Evolutionary conservation across 2,113 vertebrate genomes (phyloP).

Genomic region (Misgurnus mizolepis): DNA sequence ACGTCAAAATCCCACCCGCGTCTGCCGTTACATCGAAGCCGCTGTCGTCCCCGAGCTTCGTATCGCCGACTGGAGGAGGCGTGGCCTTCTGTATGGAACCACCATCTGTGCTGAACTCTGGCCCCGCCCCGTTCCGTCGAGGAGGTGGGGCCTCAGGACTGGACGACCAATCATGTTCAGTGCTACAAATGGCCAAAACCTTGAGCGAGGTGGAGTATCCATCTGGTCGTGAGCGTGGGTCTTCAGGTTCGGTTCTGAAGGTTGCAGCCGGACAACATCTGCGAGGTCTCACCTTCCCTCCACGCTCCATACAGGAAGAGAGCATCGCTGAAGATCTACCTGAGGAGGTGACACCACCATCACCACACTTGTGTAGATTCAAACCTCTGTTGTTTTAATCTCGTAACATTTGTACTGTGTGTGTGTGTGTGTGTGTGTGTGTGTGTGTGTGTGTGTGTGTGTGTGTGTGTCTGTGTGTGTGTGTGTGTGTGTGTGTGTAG

Average conservation of each 20-base stretch:
- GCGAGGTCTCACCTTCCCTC: conserved; percentile 79
- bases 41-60: conserved; percentile 41
- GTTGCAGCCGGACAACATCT: conserved; percentile 54
- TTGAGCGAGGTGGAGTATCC: conserved; percentile 90
- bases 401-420: too few species aligned
- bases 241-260: conserved; percentile 60
- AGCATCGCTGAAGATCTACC: conserved; percentile 91
- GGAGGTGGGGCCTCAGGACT: conserved; percentile 57
- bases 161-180: conserved; percentile 93
- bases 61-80: conserved; percentile 58
- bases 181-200: conserved; percentile 94
- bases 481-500: conserved; percentile 51
- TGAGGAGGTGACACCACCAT: conserved; percentile 79
- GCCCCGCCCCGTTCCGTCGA: conserved; percentile 54
- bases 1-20: conserved; percentile 67
- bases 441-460: not conserved
- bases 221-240: conserved; percentile 67
- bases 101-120: conserved; percentile 22
- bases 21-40: conserved; percentile 47
- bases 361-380: not conserved
- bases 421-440: too few species aligned
- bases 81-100: conserved; percentile 68
- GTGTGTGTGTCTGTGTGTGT: not conserved
- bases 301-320: conserved; percentile 86
- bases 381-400: too few species aligned